Evolutionary conservation across 2,797 vertebrate species (phyloP).

Genomic region (Gastrophryne carolinensis): DNA sequence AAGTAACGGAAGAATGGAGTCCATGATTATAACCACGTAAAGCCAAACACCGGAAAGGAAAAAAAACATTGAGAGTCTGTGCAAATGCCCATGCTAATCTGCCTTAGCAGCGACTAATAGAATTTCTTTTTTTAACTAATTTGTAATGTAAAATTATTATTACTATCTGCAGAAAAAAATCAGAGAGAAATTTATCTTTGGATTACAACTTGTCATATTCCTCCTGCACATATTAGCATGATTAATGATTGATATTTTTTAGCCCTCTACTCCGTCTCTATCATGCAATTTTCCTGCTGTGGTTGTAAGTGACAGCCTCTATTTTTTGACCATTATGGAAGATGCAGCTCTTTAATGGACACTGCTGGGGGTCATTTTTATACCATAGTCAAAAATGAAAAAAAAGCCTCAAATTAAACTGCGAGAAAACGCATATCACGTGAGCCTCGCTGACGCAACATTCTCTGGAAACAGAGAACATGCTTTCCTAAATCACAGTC

Average conservation of each 20-base stretch:
- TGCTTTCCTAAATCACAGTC: too few relatives aligned
- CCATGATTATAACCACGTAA: slow-evolving; percentile 4
- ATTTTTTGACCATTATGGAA: not conserved
- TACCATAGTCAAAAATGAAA: too few relatives aligned
- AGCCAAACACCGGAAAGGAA: slow-evolving; percentile 3
- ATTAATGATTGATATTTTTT: slow-evolving; percentile 8
- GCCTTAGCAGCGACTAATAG: slow-evolving; percentile 15
- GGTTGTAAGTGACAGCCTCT: slow-evolving; percentile 1
- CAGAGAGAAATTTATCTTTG: slow-evolving; percentile 24
- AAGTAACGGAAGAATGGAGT: not conserved
- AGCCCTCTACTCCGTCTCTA: slow-evolving; percentile 2
- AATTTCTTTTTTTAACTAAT: slow-evolving; percentile 22
- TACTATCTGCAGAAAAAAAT: slow-evolving; percentile 17
- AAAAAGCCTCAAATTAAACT: too few relatives aligned
- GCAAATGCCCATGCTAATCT: slow-evolving; percentile 18
- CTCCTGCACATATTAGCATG: slow-evolving; percentile 15
- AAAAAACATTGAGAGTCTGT: slow-evolving; percentile 8
- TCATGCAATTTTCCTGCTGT: not conserved
- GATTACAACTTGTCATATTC: slow-evolving; percentile 32
- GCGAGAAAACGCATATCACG: too few relatives aligned
- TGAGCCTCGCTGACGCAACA: too few relatives aligned
- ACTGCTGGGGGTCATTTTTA: too few relatives aligned
- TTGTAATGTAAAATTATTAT: slow-evolving; percentile 27
- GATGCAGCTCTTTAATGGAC: not conserved
- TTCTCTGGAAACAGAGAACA: too few relatives aligned